Conservation (phyloP, 2,797 vertebrate genomes). For the Atherinosoma microstoma region DNA sequence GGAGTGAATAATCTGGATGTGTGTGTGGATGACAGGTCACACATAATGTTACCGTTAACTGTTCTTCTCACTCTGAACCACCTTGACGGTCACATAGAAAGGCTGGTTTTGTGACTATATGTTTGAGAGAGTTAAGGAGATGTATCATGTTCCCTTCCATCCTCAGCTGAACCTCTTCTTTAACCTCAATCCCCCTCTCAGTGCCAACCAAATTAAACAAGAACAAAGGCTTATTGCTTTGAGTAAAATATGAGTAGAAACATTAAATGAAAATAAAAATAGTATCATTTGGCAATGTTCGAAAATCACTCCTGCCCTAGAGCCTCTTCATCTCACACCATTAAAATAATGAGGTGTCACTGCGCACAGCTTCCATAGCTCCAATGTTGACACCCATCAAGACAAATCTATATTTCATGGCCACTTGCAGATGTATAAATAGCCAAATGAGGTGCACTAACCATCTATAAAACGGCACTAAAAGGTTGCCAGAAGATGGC, state of each 20-base stretch:
- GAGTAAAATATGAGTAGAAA: slow-evolving; percentile 63
- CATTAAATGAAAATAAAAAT: slow-evolving; percentile 69
- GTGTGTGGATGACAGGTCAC: slow-evolving; percentile 75
- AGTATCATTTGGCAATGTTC: slow-evolving; percentile 66
- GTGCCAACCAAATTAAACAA: slow-evolving; percentile 28
- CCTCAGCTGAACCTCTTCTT: slow-evolving; percentile 26
- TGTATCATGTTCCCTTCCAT: slow-evolving; percentile 22
- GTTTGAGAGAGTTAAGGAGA: slow-evolving; percentile 12
- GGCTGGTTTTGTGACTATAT: slow-evolving; percentile 28
- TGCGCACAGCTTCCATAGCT: slow-evolving; percentile 63
- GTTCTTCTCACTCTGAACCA: slow-evolving; percentile 62
- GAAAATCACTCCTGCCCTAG: slow-evolving; percentile 56
- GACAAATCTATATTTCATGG: slow-evolving; percentile 89
- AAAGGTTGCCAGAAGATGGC: slow-evolving; percentile 86
- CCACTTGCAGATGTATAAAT: slow-evolving; percentile 89
- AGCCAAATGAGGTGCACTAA: slow-evolving; percentile 86
- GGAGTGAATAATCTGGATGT: slow-evolving; percentile 59
- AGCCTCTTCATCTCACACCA: slow-evolving; percentile 74
- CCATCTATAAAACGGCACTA: slow-evolving; percentile 87
- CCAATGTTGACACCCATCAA: slow-evolving; percentile 83
- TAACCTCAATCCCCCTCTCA: slow-evolving; percentile 17
- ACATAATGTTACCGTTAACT: slow-evolving; percentile 71
- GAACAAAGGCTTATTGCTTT: slow-evolving; percentile 34
- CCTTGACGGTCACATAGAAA: slow-evolving; percentile 56
- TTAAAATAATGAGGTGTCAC: slow-evolving; percentile 87